Base-by-base conservation (phyloP, 30 jellyfish, hydroid and myxozoan species). In the Aurelia sp. region DNA sequence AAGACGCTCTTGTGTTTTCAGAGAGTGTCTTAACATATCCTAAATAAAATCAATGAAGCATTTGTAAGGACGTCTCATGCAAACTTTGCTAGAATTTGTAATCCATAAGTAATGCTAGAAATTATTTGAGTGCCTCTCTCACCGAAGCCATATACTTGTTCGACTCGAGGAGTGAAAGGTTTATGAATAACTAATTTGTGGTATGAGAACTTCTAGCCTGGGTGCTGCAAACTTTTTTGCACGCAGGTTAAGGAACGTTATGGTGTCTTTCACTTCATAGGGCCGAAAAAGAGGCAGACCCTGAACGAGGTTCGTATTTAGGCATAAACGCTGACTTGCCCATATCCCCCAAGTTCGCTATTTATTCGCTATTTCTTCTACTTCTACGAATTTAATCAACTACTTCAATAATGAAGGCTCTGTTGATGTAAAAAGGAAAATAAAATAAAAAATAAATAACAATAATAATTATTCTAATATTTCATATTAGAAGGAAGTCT, bases 231-330 rank as follows among this genome's bases (percentile, higher is more conserved):
- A 18, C 13, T 2, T 59, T 21, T 17, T 12, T 59, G 68, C 68
- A 38, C 68, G 13, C 68, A 59, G 20, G 68, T 6, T 21, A 59
- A 22, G 15, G 33, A 61, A 30, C 52, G 57, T 47, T 67, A 48
- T 50, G 61, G 22, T 66, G 19, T 35, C 57, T 72, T 50, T 72
- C 84, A 50, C 84, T 72, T 72, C 84, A 72, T 50, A 72, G 84
- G 84, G 72, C 52, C 84, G 84, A 41, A 72, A 72, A 48, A 72
- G 84, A 72, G 84, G 84, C 84, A 72, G 84, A 50, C 48, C 84
- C 84, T 41, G 69, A 44, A 17, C 27, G 61, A 72, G 84, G 84
- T 72, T 72, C 84, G 84, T 72, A 72, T 72, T 50, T 17, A 40
- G 52, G 41, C 41, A 44, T 40, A 40, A 20, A 41, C 38, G 38